A percentile compares a stretch with the other conserved stretches of the same genome.
phyloP scores from a whole-genome alignment of 2,888 invertebrate species.

The Leptopilina syphax region DNA sequence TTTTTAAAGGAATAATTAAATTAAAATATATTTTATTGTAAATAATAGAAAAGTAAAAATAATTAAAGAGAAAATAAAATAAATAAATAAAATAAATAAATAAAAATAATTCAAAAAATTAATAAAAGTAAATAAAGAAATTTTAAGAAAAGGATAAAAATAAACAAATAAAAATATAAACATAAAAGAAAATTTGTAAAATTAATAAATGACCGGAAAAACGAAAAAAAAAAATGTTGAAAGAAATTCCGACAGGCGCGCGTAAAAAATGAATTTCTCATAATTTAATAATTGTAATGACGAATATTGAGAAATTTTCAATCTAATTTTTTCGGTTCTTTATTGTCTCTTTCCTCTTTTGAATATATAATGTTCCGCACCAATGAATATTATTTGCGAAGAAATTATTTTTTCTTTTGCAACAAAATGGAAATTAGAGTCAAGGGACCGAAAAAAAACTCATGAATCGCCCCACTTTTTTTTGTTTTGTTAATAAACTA shows the following conservation, averaged over 20 bases:
- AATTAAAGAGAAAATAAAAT: too few species aligned
- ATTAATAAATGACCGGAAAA: neutral
- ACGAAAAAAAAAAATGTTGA: conserved; percentile 4
- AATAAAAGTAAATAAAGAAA: too few species aligned
- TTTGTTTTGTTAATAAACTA: neutral
- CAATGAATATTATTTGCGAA: conserved; percentile 7
- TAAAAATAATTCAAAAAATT: too few species aligned
- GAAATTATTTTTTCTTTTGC: conserved; percentile 28
- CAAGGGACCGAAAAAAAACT: neutral
- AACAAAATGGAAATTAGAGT: conserved; percentile 4
- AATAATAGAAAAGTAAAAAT: too few species aligned
- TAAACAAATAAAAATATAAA: neutral
- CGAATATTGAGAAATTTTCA: neutral
- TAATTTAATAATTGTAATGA: conserved; percentile 2
- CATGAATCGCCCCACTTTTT: neutral
- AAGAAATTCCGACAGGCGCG: neutral
- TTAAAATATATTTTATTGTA: too few species aligned
- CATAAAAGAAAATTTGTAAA: neutral
- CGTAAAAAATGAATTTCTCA: neutral
- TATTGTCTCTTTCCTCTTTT: conserved; percentile 13
- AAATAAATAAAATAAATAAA: too few species aligned
- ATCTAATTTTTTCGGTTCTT: neutral
- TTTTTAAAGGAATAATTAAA: too few species aligned
- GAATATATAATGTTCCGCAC: conserved; percentile 10
- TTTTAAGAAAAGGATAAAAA: too few species aligned